Base-by-base conservation (phyloP, 2,888 invertebrate species). In the Tipula lateralis region DNA sequence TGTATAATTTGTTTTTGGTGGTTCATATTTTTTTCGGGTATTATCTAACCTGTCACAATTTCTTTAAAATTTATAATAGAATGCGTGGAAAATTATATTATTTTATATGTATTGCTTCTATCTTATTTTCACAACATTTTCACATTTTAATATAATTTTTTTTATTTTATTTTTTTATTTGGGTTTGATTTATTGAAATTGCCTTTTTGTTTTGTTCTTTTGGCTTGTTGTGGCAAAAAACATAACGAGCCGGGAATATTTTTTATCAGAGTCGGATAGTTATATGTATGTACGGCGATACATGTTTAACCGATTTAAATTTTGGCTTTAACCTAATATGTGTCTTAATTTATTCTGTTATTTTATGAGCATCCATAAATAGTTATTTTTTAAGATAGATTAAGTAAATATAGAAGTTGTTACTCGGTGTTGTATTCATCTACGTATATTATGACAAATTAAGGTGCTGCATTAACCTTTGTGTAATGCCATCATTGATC, bases 81-180 rank as follows among this genome's bases (percentile, higher is more conserved):
- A 66, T 66, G 66, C 66, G 66, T 66, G 66, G 66, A 66, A 66
- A 66, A 66, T 66, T 66, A 66, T 66, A 66, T 66, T 66, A 66
- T 66, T 44, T 44, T 44, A 16, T 44, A 44, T 44, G 12, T 36
- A 32, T 7, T 32, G 7, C 32, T 5, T 32, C 3, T 32, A 44
- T 44, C 16, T 44, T 66, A 66, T 66, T 66, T 66, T 66, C 66
- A 66, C 66, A 66, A 66, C 66, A 66, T 66, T 66, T 66, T 66
- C 24, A 66, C 24, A 66, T 66, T 66, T 66, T 50, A 50, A 50
- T 44, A 44, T 44, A 44, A 44, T n/a, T 44, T 44, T 36, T 36
- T 32, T 32, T 32, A 32, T 44, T 44, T 19, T 50, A 24, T 66
- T 66, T n/a, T n/a, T 66, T 66, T 66, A 24, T 66, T 66, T 66